Evolutionary conservation across 2,888 invertebrate genomes (phyloP), one percentile per base, ranked within the genome.

Genomic region (Thymelicus lineola): DNA sequence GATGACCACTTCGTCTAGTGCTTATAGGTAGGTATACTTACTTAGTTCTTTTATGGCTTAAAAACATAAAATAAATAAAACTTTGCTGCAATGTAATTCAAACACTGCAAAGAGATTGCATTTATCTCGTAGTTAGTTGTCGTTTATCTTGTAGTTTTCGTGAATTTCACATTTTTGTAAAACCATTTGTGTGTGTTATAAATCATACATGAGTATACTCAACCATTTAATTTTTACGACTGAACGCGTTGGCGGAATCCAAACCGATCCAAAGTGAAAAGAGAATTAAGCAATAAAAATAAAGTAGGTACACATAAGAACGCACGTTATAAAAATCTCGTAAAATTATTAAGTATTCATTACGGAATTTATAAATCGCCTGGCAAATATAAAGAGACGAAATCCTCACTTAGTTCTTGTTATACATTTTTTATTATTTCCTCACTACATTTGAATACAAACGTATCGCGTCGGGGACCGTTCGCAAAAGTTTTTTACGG

Each of bases 381-480:
- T 42, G 42, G 38, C 68, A 63, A 70, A 64, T 70, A 64, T 64
- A 70, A 64, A 70, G 58, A 59, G 64, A 64, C 69, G 63, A 69
- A 69, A 69, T 58, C 69, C 50, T 58, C 69, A 69, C 69, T 63
- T 63, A 50, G 42, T 45, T 62, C 62, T 64, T 72, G 67, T 70
- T 55, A 50, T 72, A 62, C 62, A 48, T 70, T 74, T 73, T 72
- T 75, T 73, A 76, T 72, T 75, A 75, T 77, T 64, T 77, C 64
- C 60, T 75, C 70, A 70, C 74, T 75, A 79, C 81, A 88, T 88
- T 87, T 87, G 83, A 88, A 89, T 86, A 87, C 86, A 87, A 89
- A 88, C 84, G 86, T 83, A 77, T 74, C 73, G 71, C 76, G 73
- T 80, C 79, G 80, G 80, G 75, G 80, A 70, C 76, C 77, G 75